Conservation (phyloP, 1,140 invertebrate species). For the Caenorhabditis tropicalis region DNA sequence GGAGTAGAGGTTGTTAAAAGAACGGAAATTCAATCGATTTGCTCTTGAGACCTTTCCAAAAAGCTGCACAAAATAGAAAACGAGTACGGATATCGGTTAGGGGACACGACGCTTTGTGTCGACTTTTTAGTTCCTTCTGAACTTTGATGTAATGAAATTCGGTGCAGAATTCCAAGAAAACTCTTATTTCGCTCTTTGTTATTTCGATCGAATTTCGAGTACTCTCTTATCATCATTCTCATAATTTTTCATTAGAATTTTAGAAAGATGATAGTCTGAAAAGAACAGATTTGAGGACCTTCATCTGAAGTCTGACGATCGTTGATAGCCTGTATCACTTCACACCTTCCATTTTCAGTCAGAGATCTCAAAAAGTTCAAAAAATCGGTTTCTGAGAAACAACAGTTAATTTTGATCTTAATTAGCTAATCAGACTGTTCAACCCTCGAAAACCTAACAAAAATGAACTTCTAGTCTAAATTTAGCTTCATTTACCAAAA, state of each 20-base stretch:
- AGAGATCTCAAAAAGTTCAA: too few species aligned
- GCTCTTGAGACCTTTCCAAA: not conserved
- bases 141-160: not conserved
- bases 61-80: not conserved
- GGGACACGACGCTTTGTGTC: not conserved
- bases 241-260: not conserved
- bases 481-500: too few species aligned
- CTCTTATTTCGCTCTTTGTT: not conserved
- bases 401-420: too few species aligned
- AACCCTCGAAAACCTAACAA: too few species aligned
- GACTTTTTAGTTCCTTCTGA: constrained; percentile 8
- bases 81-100: not conserved
- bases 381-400: too few species aligned
- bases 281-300: too few species aligned
- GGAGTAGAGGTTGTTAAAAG: not conserved
- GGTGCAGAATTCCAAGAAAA: not conserved
- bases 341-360: too few species aligned
- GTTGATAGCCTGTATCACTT: too few species aligned
- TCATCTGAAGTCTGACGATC: too few species aligned
- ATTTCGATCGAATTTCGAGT: not conserved
- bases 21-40: constrained; percentile 41
- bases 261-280: too few species aligned
- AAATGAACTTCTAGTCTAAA: too few species aligned
- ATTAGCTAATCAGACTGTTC: too few species aligned
- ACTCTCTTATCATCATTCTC: not conserved